Evolutionary conservation across 2,888 invertebrate genomes (phyloP), one percentile per base, ranked within the genome.

Genomic region (Monochamus alternatus): DNA sequence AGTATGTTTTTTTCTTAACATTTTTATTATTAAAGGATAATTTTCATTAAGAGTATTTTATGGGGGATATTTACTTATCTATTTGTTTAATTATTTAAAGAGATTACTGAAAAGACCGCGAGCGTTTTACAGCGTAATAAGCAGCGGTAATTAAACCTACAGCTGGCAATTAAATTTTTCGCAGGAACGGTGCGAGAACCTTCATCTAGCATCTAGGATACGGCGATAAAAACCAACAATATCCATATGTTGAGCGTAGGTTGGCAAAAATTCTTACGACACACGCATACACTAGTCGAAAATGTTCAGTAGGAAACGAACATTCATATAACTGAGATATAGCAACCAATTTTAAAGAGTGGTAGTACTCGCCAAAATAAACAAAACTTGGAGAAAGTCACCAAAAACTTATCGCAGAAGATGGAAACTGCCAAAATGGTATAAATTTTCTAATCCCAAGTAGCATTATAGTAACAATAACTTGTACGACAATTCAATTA

Each of bases 301-400:
- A 69, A 63, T 65, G 69, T 69, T 32, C 74, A 74, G 74, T 73
- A 73, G 65, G 71, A 70, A 75, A 73, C 69, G 64, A 78, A 77
- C 75, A 70, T 74, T 76, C 77, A 80, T 78, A 76, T 78, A 74
- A 75, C 78, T 80, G 77, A 77, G 78, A 77, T 74, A 76, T 75
- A 75, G 59, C 67, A 68, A 69, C 22, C 1, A 22, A 22, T 22
- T 22, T 1, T 22, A 22, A 22, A 22, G 22, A 22, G 22, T 22
- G 22, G 22, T 22, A 1, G 22, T 22, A 22, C 22, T 22, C 22
- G 22, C 22, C 22, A 22, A 22, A 22, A 22, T 22, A 22, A 22
- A 22, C 22, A 22, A 22, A 22, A 22, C 22, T 22, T 22, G 22
- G 22, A 22, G 22, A 22, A 22, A 22, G 22, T 22, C 22, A 22